Evolutionary conservation across 2,113 vertebrate species (phyloP), one percentile per base, ranked within the genome.

Genomic region (Oryzias celebensis): DNA sequence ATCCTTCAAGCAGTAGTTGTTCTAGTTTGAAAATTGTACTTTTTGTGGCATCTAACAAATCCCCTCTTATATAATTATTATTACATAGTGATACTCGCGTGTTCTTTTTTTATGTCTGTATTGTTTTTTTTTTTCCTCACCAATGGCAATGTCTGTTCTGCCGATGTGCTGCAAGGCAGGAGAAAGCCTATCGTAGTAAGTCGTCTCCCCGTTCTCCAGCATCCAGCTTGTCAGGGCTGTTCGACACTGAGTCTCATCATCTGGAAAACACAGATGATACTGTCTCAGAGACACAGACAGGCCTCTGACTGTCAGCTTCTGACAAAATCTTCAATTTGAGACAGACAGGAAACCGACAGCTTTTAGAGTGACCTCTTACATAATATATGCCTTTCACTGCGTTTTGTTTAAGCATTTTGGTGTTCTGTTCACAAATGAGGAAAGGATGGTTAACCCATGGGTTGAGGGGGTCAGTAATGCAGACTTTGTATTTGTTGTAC

Each of bases 131-230:
- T 47, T 18, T 18, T 23, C 31, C 90, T 90, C 73, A 93, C 91
- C 91, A 15, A 86, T 54, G 50, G 90, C 88, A 4, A 92, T 78
- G 77, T 92, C 91, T 36, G 75, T 85, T 71, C 90, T 88, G 71
- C 90, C 85, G 45, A 92, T 84, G 75, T 81, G 80, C 71, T 87
- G 89, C 78, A 92, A 71, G 78, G 86, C 82, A 0, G 78, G 84
- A 41, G 81, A 77, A 20, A 92, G 87, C 62, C 84, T 88, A 85
- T 92, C 88, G 23, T 84, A 87, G 84, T 89, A 89, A n/a, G 66
- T 90, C 69, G 87, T 60, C 63, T 85, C 6, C 1, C 82, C 78
- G 13, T 89, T 58, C 57, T 17, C 67, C 75, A 84, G 68, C 65
- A 93, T 75, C 90, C 89, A 91, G 55, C 72, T 82, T 60, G 62